A percentile compares a stretch with the other conserved stretches of the same genome.
These are phyloP conservation scores for Tenebrosternarchus preto DNA, from an alignment of 2,113 vertebrate species.

Conservation along the genomic window DNA sequence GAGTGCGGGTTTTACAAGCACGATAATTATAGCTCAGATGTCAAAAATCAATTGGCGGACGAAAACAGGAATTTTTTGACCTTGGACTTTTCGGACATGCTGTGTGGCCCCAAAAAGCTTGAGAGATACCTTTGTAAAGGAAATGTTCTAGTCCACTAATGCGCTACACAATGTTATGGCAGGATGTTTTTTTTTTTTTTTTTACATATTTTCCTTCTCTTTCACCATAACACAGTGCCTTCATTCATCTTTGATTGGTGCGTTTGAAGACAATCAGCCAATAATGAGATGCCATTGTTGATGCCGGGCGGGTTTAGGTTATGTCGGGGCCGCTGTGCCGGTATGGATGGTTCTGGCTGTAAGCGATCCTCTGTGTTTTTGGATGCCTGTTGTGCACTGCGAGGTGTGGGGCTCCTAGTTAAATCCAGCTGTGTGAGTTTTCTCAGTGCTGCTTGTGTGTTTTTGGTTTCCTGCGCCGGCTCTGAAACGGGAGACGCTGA, in stretches of 20 bases:
- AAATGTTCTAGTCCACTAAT: too few relatives aligned
- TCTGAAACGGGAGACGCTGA: slow-evolving; percentile 34
- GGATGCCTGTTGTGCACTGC: slow-evolving; percentile 31
- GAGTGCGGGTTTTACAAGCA: background rate
- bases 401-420: slow-evolving; percentile 45
- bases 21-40: too few relatives aligned
- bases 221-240: too few relatives aligned
- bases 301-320: background rate
- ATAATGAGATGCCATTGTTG: background rate
- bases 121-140: too few relatives aligned
- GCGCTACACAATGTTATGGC: too few relatives aligned
- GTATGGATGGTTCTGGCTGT: background rate
- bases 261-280: background rate
- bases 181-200: too few relatives aligned
- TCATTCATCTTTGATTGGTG: background rate
- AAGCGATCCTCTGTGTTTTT: slow-evolving; percentile 32
- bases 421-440: slow-evolving; percentile 54
- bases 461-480: slow-evolving; percentile 53
- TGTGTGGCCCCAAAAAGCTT: background rate
- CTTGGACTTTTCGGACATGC: too few relatives aligned
- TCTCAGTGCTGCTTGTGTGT: slow-evolving; percentile 44
- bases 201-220: too few relatives aligned
- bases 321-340: background rate
- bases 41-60: too few relatives aligned
- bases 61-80: too few relatives aligned